Base-by-base conservation (phyloP, 2,888 invertebrate genomes). In the Drosophila birchii region DNA sequence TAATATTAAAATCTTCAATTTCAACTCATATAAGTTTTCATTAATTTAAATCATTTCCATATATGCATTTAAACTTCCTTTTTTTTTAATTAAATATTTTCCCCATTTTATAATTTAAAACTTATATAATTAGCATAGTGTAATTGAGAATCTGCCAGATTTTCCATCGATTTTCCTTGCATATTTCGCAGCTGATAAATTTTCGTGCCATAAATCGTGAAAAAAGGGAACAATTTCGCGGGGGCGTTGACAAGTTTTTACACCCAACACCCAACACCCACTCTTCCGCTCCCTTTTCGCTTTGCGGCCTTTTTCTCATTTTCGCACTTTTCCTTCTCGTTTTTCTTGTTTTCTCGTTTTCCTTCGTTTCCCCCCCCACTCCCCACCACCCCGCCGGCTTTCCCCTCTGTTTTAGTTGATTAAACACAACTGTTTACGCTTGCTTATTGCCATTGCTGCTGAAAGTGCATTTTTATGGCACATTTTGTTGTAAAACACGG, bases 341-440 rank as follows among this genome's bases (percentile, higher is more conserved):
- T 53, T 23, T 53, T 53, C 51, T 23, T 20, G 51, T 36, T 53
- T 53, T 20, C 44, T 16, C 36, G 36, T 18, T 68, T 67, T 59
- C 63, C 53, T 29, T 64, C 16, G 23, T 4, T 26, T 26, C 9
- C 45, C 26, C 16, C 44, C 0, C n/a, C n/a, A n/a, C n/a, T n/a
- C 44, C 34, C 34, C 4, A 1, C 1, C 32, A 8, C 9, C 32
- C 32, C 11, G 32, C 8, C 29, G 29, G 51, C 16, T 16, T 51
- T 36, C 34, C 51, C 20, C 49, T 47, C 68, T 69, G 77, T 79
- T 85, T 81, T 85, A 85, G 88, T 81, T 87, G 82, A 87, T 81
- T 81, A 85, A 81, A 81, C 73, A 81, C 82, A 81, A 87, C 77
- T 81, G 82, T 82, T 87, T 80, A 74, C 74, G 61, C 62, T 51